phyloP scores from a whole-genome alignment of 1,140 invertebrate genomes.

The Aricia agestis region DNA sequence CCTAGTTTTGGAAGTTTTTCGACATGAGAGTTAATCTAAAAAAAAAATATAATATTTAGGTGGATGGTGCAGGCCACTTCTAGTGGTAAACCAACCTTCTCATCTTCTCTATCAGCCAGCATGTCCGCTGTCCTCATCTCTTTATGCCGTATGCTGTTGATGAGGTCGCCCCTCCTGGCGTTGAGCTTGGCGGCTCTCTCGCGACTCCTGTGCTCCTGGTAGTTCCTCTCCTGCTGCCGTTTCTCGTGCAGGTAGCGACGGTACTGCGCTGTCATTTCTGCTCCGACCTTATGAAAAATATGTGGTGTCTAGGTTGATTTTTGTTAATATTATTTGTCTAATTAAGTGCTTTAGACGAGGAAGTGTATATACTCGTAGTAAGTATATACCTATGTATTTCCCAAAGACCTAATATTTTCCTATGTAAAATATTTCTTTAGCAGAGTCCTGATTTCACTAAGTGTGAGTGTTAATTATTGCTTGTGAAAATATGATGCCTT shows the following conservation, averaged over 20 bases:
- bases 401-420: no score
- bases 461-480: no score
- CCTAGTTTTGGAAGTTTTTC: no score
- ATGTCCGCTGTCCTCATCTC: slow-evolving; percentile 44
- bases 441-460: no score
- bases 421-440: no score
- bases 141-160: slow-evolving; percentile 51
- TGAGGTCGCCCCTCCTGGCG: slow-evolving; percentile 35
- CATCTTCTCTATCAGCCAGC: slow-evolving; percentile 44
- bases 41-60: no score
- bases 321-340: neutral
- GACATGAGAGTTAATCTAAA: no score
- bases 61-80: no score
- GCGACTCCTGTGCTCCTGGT: slow-evolving; percentile 39
- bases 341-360: no score
- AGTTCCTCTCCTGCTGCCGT: slow-evolving; percentile 40
- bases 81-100: slow-evolving; percentile 35
- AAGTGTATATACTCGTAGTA: no score
- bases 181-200: slow-evolving; percentile 41
- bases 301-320: neutral
- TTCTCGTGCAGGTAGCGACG: slow-evolving; percentile 49
- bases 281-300: slow-evolving; percentile 43
- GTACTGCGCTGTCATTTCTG: slow-evolving; percentile 51
- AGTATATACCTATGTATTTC: no score
- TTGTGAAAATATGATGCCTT: no score